Conservation (phyloP, 2,113 vertebrate species). For the Pontoporia blainvillei region DNA sequence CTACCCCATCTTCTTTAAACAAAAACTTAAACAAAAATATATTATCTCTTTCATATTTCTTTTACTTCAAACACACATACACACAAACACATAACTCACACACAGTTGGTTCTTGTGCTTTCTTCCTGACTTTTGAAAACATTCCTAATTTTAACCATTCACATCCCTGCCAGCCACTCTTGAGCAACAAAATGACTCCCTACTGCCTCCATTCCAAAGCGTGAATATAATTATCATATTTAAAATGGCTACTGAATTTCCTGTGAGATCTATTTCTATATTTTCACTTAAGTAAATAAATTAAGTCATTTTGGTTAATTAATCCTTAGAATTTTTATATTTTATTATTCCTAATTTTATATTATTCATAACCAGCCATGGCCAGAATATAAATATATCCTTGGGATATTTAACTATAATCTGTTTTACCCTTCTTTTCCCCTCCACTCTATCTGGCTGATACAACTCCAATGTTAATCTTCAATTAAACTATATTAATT, state of each 20-base stretch:
- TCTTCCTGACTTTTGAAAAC: slow-evolving; percentile 2
- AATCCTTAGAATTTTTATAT: slow-evolving; percentile 23
- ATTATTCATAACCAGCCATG: neutral
- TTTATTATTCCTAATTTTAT: slow-evolving; percentile 7
- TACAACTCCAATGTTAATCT: slow-evolving; percentile 55
- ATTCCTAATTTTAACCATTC: neutral
- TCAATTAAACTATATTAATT: slow-evolving; percentile 72
- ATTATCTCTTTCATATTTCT: neutral
- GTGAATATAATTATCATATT: neutral
- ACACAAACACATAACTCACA: neutral
- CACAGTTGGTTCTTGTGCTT: neutral
- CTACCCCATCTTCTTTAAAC: neutral
- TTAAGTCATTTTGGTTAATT: neutral
- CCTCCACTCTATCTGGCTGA: neutral
- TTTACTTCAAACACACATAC: neutral
- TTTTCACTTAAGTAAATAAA: slow-evolving; percentile 19
- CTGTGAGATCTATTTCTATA: neutral
- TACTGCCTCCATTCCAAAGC: neutral
- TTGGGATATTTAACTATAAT: slow-evolving; percentile 32
- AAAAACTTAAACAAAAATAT: neutral
- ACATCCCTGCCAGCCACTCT: neutral
- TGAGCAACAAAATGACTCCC: neutral
- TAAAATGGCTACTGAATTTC: neutral
- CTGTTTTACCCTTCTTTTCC: neutral
- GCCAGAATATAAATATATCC: neutral